Conservation (phyloP, 2,113 vertebrate genomes). For the Hemiscyllium ocellatum region DNA sequence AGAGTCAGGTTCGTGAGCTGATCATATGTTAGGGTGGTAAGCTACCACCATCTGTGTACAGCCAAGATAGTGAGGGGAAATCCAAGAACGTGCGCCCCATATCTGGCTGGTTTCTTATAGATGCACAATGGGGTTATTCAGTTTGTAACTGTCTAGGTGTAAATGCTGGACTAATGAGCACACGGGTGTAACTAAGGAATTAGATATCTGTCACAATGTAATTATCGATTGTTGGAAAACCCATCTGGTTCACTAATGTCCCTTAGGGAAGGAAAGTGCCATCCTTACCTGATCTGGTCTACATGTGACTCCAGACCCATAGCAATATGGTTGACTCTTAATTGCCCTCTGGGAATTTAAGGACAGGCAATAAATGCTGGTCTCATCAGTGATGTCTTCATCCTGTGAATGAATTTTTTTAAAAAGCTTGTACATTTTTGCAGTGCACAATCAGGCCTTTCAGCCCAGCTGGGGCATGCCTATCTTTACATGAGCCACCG, state of each 20-base stretch:
- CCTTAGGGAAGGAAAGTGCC: too few species aligned
- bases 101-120: background rate
- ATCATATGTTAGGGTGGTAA: background rate
- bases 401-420: too few species aligned
- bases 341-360: too few species aligned
- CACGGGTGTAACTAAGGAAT: background rate
- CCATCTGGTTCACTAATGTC: too few species aligned
- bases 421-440: background rate
- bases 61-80: background rate
- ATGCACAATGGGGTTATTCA: background rate
- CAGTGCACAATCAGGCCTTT: background rate
- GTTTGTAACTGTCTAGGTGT: background rate
- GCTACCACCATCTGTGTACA: background rate
- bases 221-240: too few species aligned
- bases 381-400: too few species aligned
- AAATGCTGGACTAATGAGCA: background rate
- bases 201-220: background rate
- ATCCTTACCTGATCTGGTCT: too few species aligned
- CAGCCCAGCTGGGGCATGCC: background rate
- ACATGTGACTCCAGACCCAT: too few species aligned
- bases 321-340: too few species aligned
- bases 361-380: too few species aligned
- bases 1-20: background rate
- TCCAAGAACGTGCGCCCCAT: background rate
- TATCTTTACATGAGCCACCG: background rate